Percentiles rank a stretch among this genome's conserved stretches.
Conservation (phyloP, 2,888 invertebrate genomes). For the Chrysina gloriosa region DNA sequence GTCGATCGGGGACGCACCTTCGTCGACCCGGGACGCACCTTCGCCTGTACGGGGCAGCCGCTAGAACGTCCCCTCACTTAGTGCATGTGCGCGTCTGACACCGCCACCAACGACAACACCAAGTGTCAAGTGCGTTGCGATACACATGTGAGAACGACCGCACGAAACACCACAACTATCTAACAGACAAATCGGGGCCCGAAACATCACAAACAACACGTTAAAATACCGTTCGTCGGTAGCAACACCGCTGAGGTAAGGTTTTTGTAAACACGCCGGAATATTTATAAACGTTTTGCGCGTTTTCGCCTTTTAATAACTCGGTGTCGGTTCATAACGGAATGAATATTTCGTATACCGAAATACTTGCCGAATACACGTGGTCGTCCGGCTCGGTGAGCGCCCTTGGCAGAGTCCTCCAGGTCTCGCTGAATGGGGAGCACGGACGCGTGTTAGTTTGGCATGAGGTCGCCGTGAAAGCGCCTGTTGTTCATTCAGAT, state of each 20-base stretch:
- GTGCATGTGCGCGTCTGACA: too few relatives aligned
- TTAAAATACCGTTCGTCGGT: constrained; percentile 26
- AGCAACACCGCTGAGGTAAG: constrained; percentile 37
- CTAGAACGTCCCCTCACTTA: too few relatives aligned
- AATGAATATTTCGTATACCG: not conserved
- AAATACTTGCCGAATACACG: constrained; percentile 37
- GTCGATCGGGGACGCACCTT: constrained; percentile 26
- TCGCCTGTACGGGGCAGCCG: too few relatives aligned
- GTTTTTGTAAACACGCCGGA: constrained; percentile 11
- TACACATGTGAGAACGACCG: too few relatives aligned
- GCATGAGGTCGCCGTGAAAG: constrained; percentile 58
- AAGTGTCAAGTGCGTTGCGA: too few relatives aligned
- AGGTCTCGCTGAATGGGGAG: constrained; percentile 47
- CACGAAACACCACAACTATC: too few relatives aligned
- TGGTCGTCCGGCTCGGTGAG: constrained; percentile 38
- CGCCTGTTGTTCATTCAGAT: constrained; percentile 52
- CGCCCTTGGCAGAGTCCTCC: constrained; percentile 50
- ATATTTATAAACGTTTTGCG: not conserved
- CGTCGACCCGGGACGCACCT: too few relatives aligned
- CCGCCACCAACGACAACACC: too few relatives aligned
- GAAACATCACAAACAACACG: constrained; percentile 18
- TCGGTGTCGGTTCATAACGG: not conserved
- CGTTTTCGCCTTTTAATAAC: constrained; percentile 1
- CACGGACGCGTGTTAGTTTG: constrained; percentile 50
- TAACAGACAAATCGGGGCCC: constrained; percentile 9